phyloP scores from a whole-genome alignment of 2,113 vertebrate species.

The Fukomys damarensis region DNA sequence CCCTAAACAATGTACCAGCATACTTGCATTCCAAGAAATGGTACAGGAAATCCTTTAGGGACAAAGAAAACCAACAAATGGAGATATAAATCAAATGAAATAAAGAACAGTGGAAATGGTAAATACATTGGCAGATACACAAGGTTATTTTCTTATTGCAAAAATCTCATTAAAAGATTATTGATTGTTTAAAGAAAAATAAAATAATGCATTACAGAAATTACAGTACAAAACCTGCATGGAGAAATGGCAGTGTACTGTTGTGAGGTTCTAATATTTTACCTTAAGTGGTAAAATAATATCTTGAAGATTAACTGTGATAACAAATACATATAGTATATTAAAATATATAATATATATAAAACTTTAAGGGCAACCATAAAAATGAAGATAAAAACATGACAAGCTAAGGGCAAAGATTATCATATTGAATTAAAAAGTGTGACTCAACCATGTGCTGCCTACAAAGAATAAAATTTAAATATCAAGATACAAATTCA shows the following conservation, averaged over 20 bases:
- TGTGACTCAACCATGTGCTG: background rate
- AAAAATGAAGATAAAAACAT: background rate
- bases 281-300: background rate
- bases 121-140: background rate
- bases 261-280: slow-evolving; percentile 32
- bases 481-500: background rate
- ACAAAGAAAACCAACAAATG: background rate
- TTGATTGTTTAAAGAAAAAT: slow-evolving; percentile 7
- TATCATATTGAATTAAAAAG: background rate
- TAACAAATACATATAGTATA: background rate
- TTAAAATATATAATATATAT: background rate
- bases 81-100: background rate
- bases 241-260: background rate
- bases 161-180: slow-evolving; percentile 4
- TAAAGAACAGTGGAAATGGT: background rate
- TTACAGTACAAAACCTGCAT: background rate
- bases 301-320: background rate
- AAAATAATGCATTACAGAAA: background rate
- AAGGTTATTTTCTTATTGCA: slow-evolving; percentile 21
- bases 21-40: background rate
- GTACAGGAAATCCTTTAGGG: background rate
- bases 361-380: background rate
- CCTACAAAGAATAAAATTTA: background rate
- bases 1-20: background rate
- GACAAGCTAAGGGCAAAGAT: background rate